A percentile compares a stretch with the other conserved stretches of the same genome.
Conservation (phyloP, 2,888 invertebrate species). For the Ganaspis brasiliensis region DNA sequence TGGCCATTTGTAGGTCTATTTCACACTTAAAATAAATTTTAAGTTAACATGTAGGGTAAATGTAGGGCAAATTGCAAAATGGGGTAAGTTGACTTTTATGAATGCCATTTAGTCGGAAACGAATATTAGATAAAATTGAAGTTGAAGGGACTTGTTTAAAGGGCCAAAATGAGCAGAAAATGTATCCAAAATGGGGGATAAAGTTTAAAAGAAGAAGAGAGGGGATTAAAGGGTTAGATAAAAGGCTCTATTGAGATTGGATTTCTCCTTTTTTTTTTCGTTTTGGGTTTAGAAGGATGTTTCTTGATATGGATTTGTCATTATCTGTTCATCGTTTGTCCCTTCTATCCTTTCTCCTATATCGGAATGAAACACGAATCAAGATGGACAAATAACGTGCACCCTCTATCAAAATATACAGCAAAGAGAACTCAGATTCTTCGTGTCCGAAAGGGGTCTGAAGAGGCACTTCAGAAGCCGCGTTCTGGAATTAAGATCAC, state of each 20-base stretch:
- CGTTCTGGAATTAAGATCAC: constrained; percentile 51
- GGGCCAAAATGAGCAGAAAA: too few species aligned
- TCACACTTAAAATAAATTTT: too few species aligned
- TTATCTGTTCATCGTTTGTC: constrained; percentile 65
- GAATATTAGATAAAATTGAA: too few species aligned
- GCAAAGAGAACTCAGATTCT: constrained; percentile 47
- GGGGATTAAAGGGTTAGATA: constrained; percentile 5
- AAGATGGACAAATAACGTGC: constrained; percentile 62
- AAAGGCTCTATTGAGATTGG: constrained; percentile 11
- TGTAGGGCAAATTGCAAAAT: too few species aligned
- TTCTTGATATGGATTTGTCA: constrained; percentile 56
- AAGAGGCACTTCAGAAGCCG: constrained; percentile 49
- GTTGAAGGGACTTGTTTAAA: too few species aligned
- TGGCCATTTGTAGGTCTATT: too few species aligned
- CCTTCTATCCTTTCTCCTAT: constrained; percentile 51
- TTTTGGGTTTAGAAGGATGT: too few species aligned
- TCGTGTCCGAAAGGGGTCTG: constrained; percentile 50
- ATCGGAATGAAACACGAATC: constrained; percentile 59
- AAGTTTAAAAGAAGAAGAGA: too few species aligned
- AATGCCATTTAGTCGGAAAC: too few species aligned
- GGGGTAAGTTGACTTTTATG: too few species aligned
- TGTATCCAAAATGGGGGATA: too few species aligned
- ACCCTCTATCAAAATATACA: constrained; percentile 65
- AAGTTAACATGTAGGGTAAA: too few species aligned
- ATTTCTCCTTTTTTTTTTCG: constrained; percentile 61